A percentile compares a stretch with the other conserved stretches of the same genome.
Evolutionary conservation across 2,888 invertebrate species (phyloP).

Genomic region (Petrolisthes cinctipes): DNA sequence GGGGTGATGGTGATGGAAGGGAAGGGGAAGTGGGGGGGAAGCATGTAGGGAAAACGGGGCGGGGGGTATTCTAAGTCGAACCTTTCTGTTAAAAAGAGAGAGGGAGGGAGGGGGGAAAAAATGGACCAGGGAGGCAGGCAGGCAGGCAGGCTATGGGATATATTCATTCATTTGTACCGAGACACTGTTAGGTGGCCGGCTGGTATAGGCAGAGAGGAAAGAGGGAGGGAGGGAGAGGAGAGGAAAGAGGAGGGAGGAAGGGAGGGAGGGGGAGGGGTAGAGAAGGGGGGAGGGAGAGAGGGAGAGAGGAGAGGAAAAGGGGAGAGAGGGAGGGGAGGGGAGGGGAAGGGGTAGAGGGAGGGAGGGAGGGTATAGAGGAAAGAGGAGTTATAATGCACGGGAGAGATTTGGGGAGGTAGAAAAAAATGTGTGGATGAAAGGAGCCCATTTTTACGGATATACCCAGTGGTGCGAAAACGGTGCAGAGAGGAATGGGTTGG

Average conservation of each 20-base stretch:
- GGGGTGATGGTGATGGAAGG: no score
- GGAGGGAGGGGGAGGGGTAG: not conserved
- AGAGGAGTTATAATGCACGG: not conserved
- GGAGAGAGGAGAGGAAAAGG: slow-evolving; percentile 13
- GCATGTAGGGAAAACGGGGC: no score
- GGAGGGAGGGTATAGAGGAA: slow-evolving; percentile 15
- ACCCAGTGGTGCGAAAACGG: not conserved
- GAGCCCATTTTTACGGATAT: not conserved
- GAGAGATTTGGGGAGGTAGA: not conserved
- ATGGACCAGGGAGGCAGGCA: no score
- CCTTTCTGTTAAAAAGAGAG: no score
- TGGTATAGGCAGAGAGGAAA: no score
- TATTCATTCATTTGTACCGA: no score
- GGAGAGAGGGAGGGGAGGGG: slow-evolving; percentile 14
- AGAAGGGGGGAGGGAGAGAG: not conserved
- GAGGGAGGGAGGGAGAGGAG: not conserved
- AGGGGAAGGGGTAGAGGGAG: slow-evolving; percentile 30
- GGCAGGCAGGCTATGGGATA: no score
- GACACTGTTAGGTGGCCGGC: no score
- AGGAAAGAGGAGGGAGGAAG: not conserved
- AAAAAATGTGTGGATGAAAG: not conserved
- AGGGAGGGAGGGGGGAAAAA: no score
- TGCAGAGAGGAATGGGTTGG: not conserved
- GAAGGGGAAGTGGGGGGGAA: no score
- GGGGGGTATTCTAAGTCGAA: no score